Evolutionary conservation across 2,113 vertebrate genomes (phyloP), one percentile per base, ranked within the genome.

Genomic region (Odontesthes bonariensis): DNA sequence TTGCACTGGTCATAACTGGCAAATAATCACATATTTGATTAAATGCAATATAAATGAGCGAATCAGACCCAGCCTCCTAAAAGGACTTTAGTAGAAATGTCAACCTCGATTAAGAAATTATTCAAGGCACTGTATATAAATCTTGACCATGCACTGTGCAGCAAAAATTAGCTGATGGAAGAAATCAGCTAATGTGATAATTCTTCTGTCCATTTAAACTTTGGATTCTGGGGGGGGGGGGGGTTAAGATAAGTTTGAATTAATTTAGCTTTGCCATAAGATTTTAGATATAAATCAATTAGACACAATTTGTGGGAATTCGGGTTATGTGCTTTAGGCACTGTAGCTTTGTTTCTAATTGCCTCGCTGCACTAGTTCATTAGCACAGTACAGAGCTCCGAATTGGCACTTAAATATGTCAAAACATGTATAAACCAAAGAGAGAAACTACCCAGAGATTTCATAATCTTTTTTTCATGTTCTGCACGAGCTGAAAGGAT

Each of bases 261-360:
- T 40, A n/a, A 46, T 74, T 63, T 6, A 12, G 35, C 33, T 16
- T n/a, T 1, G 5, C 55, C 33, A 71, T 58, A 38, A 33, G 77
- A 68, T 80, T 54, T 20, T 22, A 77, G 69, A 63, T n/a, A 68
- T 23, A 46, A 59, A 80, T 80, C 56, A 75, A 38, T 38, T 38
- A 38, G 35, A 38, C 35, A 38, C 35, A 10, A 3, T 38, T 38
- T 38, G 35, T 3, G 35, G 65, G 57, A 14, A 54, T 78, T 57
- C 3, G 1, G 22, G 42, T 62, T 59, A 14, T 68, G 42, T 58
- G 46, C 59, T 35, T 72, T 35, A 58, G 67, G 60, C 51, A 74
- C 35, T 27, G 53, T 20, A 68, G 44, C 55, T 66, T 10, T 58
- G 47, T 68, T 49, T 22, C 42, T 47, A 27, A 71, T 74, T 3